These are phyloP conservation scores for Balaeniceps rex DNA, from an alignment of 2,113 vertebrate genomes.

Conservation along the genomic window DNA sequence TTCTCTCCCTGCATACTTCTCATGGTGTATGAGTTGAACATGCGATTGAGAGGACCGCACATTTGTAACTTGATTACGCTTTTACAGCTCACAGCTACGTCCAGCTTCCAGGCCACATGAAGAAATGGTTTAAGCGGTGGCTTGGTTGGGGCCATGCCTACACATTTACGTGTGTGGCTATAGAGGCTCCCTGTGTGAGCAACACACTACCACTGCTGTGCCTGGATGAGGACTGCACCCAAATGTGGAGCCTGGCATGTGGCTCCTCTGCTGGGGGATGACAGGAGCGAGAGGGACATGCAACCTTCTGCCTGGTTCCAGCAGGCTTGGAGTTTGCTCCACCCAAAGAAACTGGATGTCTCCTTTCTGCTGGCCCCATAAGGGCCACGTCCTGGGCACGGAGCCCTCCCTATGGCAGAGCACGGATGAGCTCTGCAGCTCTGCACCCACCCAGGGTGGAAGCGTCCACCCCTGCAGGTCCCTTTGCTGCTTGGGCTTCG, in stretches of 20 bases:
- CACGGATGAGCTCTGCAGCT: background rate
- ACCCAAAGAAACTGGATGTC: background rate
- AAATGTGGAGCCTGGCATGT: accelerated
- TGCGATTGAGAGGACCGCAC: background rate
- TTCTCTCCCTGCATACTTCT: background rate
- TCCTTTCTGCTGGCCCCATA: background rate
- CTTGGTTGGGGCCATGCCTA: background rate
- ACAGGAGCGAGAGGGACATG: background rate
- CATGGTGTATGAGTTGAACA: background rate
- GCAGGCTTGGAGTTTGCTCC: background rate
- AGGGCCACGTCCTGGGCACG: accelerated
- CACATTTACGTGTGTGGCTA: background rate
- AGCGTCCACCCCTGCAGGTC: background rate
- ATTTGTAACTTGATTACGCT: background rate
- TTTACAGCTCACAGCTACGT: background rate
- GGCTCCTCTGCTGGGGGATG: background rate
- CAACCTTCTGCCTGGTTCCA: background rate
- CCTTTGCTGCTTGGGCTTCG: accelerated
- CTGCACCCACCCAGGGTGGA: background rate
- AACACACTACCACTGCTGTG: background rate
- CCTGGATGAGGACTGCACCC: background rate
- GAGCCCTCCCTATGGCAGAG: background rate
- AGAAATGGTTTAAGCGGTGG: background rate
- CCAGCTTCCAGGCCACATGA: background rate
- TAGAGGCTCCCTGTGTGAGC: background rate